Evolutionary conservation across 92 coral and sea anemone species (phyloP).

Genomic region (Meandrina meandrites): DNA sequence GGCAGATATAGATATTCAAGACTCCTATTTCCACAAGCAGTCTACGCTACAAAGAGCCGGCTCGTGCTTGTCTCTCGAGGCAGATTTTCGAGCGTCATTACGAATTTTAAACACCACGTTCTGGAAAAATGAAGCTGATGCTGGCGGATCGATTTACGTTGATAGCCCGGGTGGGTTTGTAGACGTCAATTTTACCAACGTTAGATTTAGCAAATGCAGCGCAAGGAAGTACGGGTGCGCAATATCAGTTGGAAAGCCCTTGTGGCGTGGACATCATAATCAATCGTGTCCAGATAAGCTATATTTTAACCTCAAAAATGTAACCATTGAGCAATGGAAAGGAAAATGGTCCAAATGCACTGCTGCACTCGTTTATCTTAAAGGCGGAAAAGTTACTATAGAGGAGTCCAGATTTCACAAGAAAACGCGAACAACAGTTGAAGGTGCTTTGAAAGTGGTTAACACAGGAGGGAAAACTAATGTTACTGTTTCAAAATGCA

Average conservation of each 20-base stretch:
- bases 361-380: not conserved
- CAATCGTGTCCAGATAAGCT: not conserved
- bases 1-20: constrained; percentile 6
- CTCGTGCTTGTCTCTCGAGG: constrained; percentile 2
- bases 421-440: not conserved
- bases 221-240: constrained; percentile 25
- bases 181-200: not conserved
- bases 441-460: not conserved
- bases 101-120: not conserved
- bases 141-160: constrained; percentile 9
- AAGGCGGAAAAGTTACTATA: not conserved
- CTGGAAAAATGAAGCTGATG: not conserved
- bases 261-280: not conserved
- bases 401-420: constrained; percentile 13
- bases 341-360: not conserved
- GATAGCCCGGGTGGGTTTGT: constrained; percentile 1
- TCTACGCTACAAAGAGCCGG: not conserved
- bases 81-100: not conserved
- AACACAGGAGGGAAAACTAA: constrained; percentile 24
- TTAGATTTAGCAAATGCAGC: not conserved
- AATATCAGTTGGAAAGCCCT: constrained; percentile 7
- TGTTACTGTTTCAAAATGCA: constrained; percentile 14
- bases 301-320: constrained; percentile 3
- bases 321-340: constrained; percentile 2
- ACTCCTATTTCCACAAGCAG: constrained; percentile 4